Evolutionary conservation across 2,888 invertebrate genomes (phyloP).

Genomic region (Ornithoptera priamus): DNA sequence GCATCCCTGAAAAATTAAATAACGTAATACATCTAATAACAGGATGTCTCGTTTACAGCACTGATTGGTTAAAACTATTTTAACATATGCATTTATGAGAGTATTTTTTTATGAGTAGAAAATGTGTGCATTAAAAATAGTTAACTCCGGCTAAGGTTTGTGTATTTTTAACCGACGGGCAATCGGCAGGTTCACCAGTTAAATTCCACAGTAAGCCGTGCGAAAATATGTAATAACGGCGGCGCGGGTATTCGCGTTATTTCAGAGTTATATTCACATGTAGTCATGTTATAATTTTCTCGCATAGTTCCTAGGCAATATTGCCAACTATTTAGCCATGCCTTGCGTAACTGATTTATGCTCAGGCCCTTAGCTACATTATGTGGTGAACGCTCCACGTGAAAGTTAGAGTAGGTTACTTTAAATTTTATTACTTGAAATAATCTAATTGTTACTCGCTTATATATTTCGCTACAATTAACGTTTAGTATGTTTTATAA

Average conservation of each 20-base stretch:
- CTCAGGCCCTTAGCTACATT: slow-evolving; percentile 15
- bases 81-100: too few species aligned
- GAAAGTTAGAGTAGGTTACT: background rate
- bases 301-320: slow-evolving; percentile 55
- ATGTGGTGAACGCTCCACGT: slow-evolving; percentile 1
- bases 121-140: too few species aligned
- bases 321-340: slow-evolving; percentile 55
- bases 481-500: too few species aligned
- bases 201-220: slow-evolving; percentile 17
- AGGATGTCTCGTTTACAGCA: too few species aligned
- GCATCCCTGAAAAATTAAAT: too few species aligned
- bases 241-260: slow-evolving; percentile 43
- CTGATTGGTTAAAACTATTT: too few species aligned
- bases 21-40: too few species aligned
- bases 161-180: background rate
- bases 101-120: too few species aligned
- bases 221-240: slow-evolving; percentile 29
- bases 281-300: slow-evolving; percentile 53
- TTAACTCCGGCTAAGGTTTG: too few species aligned
- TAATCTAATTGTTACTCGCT: background rate
- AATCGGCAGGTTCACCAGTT: slow-evolving; percentile 16
- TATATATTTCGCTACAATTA: too few species aligned
- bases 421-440: background rate
- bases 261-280: slow-evolving; percentile 47
- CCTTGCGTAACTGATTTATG: slow-evolving; percentile 23